Evolutionary conservation across 2,113 vertebrate genomes (phyloP).

Genomic region (Chaetodon auriga): DNA sequence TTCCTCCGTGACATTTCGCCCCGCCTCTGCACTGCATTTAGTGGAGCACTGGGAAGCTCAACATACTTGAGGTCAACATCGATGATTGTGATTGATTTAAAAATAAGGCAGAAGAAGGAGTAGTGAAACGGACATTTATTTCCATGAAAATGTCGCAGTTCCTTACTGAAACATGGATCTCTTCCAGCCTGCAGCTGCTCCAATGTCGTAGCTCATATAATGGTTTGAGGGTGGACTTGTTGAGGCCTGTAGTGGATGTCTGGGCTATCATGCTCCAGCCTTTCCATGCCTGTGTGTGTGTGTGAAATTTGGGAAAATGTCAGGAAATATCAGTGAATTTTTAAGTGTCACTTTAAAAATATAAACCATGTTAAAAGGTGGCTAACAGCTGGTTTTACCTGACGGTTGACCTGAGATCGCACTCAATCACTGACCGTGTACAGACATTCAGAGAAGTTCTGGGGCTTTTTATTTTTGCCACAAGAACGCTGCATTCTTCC

Average conservation of each 20-base stretch:
- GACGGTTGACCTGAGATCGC: background rate
- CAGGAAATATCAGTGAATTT: background rate
- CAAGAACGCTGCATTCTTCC: background rate
- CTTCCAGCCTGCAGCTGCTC: constrained; percentile 3
- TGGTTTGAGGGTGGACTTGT: constrained; percentile 45
- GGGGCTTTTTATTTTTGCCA: background rate
- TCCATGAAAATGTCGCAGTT: background rate
- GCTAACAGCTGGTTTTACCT: background rate
- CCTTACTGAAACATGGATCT: background rate
- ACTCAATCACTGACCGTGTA: background rate
- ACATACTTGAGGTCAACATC: no score
- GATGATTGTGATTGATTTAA: background rate
- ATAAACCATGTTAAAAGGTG: background rate
- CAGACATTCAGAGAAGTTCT: background rate
- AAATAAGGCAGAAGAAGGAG: background rate
- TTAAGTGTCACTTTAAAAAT: background rate
- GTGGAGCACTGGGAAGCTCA: background rate
- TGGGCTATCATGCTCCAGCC: constrained; percentile 11
- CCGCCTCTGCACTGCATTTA: background rate
- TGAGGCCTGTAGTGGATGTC: constrained; percentile 28
- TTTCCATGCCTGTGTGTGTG: constrained; percentile 1
- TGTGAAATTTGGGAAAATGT: background rate
- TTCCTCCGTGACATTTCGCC: background rate
- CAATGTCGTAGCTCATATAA: background rate
- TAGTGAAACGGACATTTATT: background rate